Evolutionary conservation across 2,113 vertebrate species (phyloP).

Genomic region (Meriones unguiculatus): DNA sequence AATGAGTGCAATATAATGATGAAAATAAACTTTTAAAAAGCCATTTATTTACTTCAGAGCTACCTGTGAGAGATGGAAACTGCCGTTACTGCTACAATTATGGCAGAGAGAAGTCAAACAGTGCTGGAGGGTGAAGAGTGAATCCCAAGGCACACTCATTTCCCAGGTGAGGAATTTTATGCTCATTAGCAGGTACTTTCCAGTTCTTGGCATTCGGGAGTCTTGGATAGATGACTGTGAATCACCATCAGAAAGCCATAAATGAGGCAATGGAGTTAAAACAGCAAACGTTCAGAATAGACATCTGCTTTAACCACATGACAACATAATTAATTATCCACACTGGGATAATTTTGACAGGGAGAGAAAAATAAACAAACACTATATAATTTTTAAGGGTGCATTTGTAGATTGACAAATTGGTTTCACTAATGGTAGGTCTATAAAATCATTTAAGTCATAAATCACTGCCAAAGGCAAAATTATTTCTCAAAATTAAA

Average conservation of each 20-base stretch:
- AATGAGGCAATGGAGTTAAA: neutral
- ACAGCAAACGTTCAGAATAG: neutral
- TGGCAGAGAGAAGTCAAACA: neutral
- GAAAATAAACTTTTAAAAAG: conserved; percentile 49
- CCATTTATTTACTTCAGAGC: neutral
- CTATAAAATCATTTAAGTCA: conserved; percentile 30
- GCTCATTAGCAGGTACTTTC: neutral
- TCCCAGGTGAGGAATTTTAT: neutral
- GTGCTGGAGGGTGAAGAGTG: neutral
- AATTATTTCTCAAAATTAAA: conserved; percentile 47
- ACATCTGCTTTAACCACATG: conserved; percentile 31
- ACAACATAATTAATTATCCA: conserved; percentile 48
- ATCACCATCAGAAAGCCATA: neutral
- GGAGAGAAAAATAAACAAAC: conserved; percentile 61
- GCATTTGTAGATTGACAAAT: conserved; percentile 49
- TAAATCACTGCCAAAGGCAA: conserved; percentile 55
- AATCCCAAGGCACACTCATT: neutral
- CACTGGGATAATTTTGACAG: conserved; percentile 45
- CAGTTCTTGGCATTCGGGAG: neutral
- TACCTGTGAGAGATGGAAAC: neutral
- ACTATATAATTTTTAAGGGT: conserved; percentile 40
- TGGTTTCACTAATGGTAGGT: conserved; percentile 9
- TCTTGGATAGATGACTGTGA: neutral
- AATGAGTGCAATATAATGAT: conserved; percentile 36
- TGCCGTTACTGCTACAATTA: too few relatives aligned